phyloP scores from a whole-genome alignment of 2,888 invertebrate genomes.

The Seira sanloemensis region DNA sequence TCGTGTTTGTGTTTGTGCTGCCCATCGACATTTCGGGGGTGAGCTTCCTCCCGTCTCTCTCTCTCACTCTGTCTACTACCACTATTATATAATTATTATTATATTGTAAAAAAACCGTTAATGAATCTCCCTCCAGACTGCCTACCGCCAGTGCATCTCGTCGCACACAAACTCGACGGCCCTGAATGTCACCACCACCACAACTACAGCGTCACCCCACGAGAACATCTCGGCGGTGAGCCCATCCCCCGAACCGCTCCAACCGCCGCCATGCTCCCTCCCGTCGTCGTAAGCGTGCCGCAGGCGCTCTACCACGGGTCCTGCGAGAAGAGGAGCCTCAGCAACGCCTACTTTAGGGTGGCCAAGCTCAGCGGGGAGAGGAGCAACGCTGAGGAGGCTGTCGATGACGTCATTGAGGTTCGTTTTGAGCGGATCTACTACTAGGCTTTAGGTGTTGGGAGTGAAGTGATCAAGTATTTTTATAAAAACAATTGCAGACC shows the following conservation, averaged over 20 bases:
- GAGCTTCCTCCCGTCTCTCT: slow-evolving; percentile 77
- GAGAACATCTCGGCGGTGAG: not conserved
- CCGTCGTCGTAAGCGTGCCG: slow-evolving; percentile 78
- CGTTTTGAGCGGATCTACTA: slow-evolving; percentile 68
- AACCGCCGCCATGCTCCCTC: slow-evolving; percentile 50
- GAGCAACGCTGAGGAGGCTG: slow-evolving; percentile 83
- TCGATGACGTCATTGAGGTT: slow-evolving; percentile 96
- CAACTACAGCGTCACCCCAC: slow-evolving; percentile 14
- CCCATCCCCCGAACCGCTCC: not conserved
- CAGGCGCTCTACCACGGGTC: slow-evolving; percentile 94
- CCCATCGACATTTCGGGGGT: slow-evolving; percentile 98
- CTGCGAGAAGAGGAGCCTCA: slow-evolving; percentile 88
- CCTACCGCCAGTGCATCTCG: slow-evolving; percentile 89
- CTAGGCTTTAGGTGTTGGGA: too few species aligned
- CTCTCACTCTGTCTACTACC: not conserved
- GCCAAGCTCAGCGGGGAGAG: slow-evolving; percentile 93
- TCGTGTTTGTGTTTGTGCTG: slow-evolving; percentile 97
- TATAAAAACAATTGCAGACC: too few species aligned
- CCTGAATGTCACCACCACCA: slow-evolving; percentile 17
- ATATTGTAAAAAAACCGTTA: slow-evolving; percentile 43
- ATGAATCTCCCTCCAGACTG: slow-evolving; percentile 81
- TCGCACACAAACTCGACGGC: slow-evolving; percentile 18
- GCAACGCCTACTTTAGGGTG: slow-evolving; percentile 93
- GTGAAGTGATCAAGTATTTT: not conserved
- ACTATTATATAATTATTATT: too few species aligned